Conservation (phyloP, 2,797 vertebrate genomes). For the Megaceryle alcyon region DNA sequence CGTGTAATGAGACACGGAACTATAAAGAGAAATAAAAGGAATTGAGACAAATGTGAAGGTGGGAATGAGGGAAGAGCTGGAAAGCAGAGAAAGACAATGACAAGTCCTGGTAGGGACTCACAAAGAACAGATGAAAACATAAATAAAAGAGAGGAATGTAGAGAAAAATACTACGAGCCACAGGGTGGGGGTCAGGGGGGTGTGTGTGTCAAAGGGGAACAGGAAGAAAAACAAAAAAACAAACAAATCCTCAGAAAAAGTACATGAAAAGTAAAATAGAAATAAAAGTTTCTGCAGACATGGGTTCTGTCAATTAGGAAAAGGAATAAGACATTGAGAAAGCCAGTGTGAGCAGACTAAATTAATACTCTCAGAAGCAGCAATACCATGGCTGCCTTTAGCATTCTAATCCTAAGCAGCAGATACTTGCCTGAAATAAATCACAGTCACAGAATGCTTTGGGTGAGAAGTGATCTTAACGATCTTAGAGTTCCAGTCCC, state of each 20-base stretch:
- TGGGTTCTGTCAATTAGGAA: not conserved
- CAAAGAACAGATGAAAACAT: not conserved
- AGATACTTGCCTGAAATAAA: not conserved
- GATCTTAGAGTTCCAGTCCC: too few species aligned
- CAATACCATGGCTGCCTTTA: not conserved
- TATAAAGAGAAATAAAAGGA: not conserved
- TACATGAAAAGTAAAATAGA: not conserved
- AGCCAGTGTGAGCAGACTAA: not conserved
- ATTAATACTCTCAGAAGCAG: not conserved
- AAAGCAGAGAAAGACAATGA: not conserved
- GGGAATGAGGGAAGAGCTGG: not conserved
- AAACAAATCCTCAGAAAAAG: not conserved
- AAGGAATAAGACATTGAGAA: not conserved
- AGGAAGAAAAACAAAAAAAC: not conserved
- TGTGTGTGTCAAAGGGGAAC: too few species aligned
- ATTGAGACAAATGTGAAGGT: not conserved
- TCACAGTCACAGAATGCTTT: too few species aligned
- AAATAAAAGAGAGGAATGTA: not conserved
- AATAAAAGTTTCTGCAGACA: not conserved
- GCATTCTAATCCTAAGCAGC: not conserved
- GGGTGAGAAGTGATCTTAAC: too few species aligned
- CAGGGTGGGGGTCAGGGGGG: fast-evolving
- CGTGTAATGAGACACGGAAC: not conserved
- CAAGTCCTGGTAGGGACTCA: not conserved
- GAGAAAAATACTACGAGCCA: not conserved